phyloP scores from a whole-genome alignment of 2,888 invertebrate species.

The Melinaea marsaeus region DNA sequence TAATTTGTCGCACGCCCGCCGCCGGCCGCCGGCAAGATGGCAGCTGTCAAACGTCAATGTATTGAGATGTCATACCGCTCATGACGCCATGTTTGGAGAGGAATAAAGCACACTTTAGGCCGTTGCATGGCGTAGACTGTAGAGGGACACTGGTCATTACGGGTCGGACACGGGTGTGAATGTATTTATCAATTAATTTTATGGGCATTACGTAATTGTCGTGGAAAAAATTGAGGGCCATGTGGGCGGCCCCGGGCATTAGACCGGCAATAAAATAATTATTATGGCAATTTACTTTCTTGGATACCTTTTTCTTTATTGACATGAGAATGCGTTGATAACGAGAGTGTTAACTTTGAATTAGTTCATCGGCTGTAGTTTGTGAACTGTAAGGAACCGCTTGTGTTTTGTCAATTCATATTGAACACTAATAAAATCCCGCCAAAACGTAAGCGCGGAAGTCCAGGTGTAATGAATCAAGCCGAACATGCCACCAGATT shows the following conservation, averaged over 20 bases:
- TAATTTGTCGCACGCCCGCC: slow-evolving; percentile 39
- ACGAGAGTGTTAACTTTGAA: slow-evolving; percentile 28
- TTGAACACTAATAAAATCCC: slow-evolving; percentile 9
- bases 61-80: slow-evolving; percentile 54
- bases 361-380: too few relatives aligned
- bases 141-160: slow-evolving; percentile 57
- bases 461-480: slow-evolving; percentile 44
- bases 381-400: too few relatives aligned
- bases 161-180: slow-evolving; percentile 59
- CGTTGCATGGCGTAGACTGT: slow-evolving; percentile 10
- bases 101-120: slow-evolving; percentile 9
- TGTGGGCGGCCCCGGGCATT: slow-evolving; percentile 38
- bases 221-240: slow-evolving; percentile 64
- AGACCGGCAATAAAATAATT: slow-evolving; percentile 14
- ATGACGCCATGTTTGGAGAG: too few relatives aligned
- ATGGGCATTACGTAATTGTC: slow-evolving; percentile 66
- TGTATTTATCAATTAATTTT: slow-evolving; percentile 64
- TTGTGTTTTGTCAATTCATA: too few relatives aligned
- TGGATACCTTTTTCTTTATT: background rate
- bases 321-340: too few relatives aligned
- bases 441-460: slow-evolving; percentile 28
- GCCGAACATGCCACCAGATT: slow-evolving; percentile 35
- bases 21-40: slow-evolving; percentile 54
- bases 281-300: slow-evolving; percentile 1
- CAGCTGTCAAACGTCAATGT: slow-evolving; percentile 63